These are phyloP conservation scores for Gadopsis marmoratus DNA, from an alignment of 2,797 vertebrate species.

Conservation along the genomic window DNA sequence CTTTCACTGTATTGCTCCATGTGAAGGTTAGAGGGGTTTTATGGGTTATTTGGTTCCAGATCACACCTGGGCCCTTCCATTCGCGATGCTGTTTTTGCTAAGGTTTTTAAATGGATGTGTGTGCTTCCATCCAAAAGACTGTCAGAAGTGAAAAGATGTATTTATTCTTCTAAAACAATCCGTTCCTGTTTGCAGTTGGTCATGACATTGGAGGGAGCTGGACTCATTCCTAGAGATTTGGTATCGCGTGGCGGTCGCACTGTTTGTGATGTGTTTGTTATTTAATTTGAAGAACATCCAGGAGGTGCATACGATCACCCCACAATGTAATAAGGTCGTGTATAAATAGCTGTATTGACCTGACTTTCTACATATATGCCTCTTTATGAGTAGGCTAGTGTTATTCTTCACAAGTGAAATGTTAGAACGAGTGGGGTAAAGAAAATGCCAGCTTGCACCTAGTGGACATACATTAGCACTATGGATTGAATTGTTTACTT, in stretches of 20 bases:
- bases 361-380: constrained; percentile 76
- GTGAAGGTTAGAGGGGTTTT: constrained; percentile 69
- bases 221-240: constrained; percentile 28
- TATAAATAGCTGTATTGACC: constrained; percentile 83
- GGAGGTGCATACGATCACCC: constrained; percentile 70
- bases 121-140: constrained; percentile 56
- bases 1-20: constrained; percentile 32
- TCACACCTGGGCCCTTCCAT: constrained; percentile 70
- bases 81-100: constrained; percentile 33
- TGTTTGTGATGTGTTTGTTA: constrained; percentile 52
- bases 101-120: constrained; percentile 56
- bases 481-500: constrained; percentile 76
- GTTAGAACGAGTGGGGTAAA: constrained; percentile 68
- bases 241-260: background rate
- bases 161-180: constrained; percentile 59
- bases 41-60: constrained; percentile 68
- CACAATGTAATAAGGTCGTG: constrained; percentile 77
- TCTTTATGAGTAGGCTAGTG: constrained; percentile 69
- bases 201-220: constrained; percentile 26
- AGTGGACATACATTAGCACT: constrained; percentile 74
- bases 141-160: constrained; percentile 56
- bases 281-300: constrained; percentile 70
- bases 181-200: constrained; percentile 38
- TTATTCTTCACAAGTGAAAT: constrained; percentile 78
- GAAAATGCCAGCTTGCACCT: constrained; percentile 70